Evolutionary conservation across 1,140 invertebrate genomes (phyloP).

Genomic region (Macrobrachium rosenbergii): DNA sequence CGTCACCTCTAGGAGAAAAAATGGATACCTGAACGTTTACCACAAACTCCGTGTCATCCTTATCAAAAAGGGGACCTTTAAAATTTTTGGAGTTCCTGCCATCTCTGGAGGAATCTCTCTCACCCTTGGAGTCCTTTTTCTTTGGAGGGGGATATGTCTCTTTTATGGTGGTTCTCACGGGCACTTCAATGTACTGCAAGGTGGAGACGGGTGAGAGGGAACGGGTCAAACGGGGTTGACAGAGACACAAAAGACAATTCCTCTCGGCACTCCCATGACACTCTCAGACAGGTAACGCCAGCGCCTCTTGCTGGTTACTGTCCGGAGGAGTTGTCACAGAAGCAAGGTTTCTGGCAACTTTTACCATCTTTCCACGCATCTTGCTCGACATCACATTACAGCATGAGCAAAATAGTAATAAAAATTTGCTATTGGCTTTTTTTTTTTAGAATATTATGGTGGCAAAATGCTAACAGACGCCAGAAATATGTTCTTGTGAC

Average conservation of each 20-base stretch:
- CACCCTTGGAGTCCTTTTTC: neutral
- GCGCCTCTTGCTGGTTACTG: too few species aligned
- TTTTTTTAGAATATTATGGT: too few species aligned
- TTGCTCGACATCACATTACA: too few species aligned
- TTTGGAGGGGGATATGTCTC: neutral
- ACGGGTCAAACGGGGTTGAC: neutral
- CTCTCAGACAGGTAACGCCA: too few species aligned
- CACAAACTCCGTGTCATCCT: neutral
- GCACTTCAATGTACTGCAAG: constrained; percentile 36
- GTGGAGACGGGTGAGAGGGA: neutral
- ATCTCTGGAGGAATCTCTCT: constrained; percentile 5
- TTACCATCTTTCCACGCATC: too few species aligned
- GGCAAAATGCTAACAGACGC: too few species aligned
- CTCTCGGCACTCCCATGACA: neutral
- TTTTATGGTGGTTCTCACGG: constrained; percentile 35
- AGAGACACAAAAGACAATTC: neutral
- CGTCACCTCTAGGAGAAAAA: constrained; percentile 38
- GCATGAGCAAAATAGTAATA: too few species aligned
- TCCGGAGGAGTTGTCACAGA: too few species aligned
- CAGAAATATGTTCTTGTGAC: too few species aligned
- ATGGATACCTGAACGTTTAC: constrained; percentile 38
- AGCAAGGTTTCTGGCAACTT: too few species aligned
- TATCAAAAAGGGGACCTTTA: too few species aligned
- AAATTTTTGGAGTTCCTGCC: neutral
- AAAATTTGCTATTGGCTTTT: too few species aligned